phyloP scores from a whole-genome alignment of 1,140 invertebrate species.

The Hydropsyche tenuis region DNA sequence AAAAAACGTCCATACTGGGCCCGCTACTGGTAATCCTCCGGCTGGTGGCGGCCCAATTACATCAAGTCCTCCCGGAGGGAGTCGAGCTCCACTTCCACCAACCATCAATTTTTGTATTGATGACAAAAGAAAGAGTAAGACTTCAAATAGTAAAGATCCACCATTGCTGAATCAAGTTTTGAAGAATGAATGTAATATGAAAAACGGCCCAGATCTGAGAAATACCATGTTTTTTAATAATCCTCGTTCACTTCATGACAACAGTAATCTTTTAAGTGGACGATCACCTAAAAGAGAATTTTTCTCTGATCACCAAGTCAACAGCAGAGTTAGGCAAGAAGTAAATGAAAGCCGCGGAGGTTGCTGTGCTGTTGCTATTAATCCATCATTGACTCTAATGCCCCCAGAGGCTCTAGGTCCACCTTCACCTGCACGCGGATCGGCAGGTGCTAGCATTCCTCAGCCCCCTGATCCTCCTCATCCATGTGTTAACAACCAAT shows the following conservation, averaged over 20 bases:
- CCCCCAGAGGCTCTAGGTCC: slow-evolving; percentile 70
- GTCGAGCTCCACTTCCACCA: slow-evolving; percentile 51
- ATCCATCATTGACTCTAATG: slow-evolving; percentile 52
- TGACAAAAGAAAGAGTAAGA: slow-evolving; percentile 38
- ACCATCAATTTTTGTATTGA: slow-evolving; percentile 25
- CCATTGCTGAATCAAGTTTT: slow-evolving; percentile 38
- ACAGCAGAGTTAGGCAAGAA: slow-evolving; percentile 12
- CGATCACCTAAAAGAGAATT: slow-evolving; percentile 54
- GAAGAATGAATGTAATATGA: slow-evolving; percentile 38
- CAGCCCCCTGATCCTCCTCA: slow-evolving; percentile 59
- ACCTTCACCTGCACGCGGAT: slow-evolving; percentile 71
- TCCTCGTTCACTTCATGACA: slow-evolving; percentile 54
- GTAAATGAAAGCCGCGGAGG: slow-evolving; percentile 62
- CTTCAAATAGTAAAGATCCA: slow-evolving; percentile 37
- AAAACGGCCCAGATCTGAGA: slow-evolving; percentile 56
- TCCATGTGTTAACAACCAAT: slow-evolving; percentile 47
- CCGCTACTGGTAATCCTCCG: slow-evolving; percentile 85
- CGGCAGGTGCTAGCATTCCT: slow-evolving; percentile 66
- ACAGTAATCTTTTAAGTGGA: slow-evolving; percentile 58
- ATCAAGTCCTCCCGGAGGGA: slow-evolving; percentile 40
- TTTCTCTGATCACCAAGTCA: slow-evolving; percentile 31
- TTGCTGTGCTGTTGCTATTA: slow-evolving; percentile 57
- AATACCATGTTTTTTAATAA: slow-evolving; percentile 52
- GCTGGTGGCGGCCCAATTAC: slow-evolving; percentile 59
- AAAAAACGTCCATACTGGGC: slow-evolving; percentile 97